Conservation (phyloP, 2,888 invertebrate species). For the Sinelater perroti region DNA sequence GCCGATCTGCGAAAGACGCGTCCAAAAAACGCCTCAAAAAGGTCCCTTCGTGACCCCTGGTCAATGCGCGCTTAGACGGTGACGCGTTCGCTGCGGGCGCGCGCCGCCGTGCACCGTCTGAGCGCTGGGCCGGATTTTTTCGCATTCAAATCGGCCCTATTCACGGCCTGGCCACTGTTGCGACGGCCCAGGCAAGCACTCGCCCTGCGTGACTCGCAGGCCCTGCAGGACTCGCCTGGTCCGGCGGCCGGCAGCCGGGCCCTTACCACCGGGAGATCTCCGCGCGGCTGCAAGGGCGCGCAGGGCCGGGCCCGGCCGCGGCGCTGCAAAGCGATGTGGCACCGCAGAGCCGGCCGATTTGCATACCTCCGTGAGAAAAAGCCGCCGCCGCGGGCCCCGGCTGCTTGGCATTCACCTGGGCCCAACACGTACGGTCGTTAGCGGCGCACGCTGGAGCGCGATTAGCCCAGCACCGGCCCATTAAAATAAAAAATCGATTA, state of each 20-base stretch:
- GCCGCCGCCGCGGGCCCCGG: conserved; percentile 28
- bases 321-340: conserved; percentile 33
- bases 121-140: conserved; percentile 34
- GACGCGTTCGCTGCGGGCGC: too few relatives aligned
- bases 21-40: conserved; percentile 29
- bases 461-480: conserved; percentile 31
- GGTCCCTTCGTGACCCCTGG: conserved; percentile 33
- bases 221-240: conserved; percentile 25
- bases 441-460: conserved; percentile 33
- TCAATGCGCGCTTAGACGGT: conserved; percentile 27
- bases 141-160: conserved; percentile 37
- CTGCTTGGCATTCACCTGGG: conserved; percentile 36
- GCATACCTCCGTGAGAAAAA: conserved; percentile 38
- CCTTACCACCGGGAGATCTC: conserved; percentile 28
- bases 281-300: conserved; percentile 1
- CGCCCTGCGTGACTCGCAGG: conserved; percentile 19
- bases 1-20: conserved; percentile 20
- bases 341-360: conserved; percentile 27
- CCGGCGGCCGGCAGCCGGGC: conserved; percentile 27
- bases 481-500: conserved; percentile 40
- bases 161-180: conserved; percentile 31
- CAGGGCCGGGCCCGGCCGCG: conserved; percentile 3
- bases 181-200: conserved; percentile 12
- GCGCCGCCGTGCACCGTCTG: too few relatives aligned
- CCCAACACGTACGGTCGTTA: conserved; percentile 34